Percentiles rank a stretch among this genome's conserved stretches.
These are phyloP conservation scores for Gracilinanus agilis DNA, from an alignment of 2,113 vertebrate genomes.

Conservation along the genomic window DNA sequence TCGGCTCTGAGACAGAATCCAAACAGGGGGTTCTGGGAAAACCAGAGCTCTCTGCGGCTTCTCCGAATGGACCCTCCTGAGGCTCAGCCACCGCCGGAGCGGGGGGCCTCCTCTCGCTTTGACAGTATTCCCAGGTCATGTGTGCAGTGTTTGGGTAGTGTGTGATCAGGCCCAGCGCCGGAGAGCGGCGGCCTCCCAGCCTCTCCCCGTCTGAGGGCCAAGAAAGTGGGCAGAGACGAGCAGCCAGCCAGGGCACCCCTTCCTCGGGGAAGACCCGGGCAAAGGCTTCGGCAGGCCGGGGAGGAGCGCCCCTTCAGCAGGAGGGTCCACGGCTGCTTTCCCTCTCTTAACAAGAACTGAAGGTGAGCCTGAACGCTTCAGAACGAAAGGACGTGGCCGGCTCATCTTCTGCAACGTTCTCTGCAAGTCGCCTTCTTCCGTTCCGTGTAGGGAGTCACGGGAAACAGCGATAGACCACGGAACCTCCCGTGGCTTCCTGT, in stretches of 20 bases:
- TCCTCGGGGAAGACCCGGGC: too few species aligned
- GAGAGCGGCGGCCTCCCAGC: too few species aligned
- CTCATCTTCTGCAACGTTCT: neutral
- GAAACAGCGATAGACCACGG: neutral
- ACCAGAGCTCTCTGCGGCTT: neutral
- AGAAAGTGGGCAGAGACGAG: neutral
- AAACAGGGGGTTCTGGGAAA: too few species aligned
- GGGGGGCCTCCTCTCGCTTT: neutral
- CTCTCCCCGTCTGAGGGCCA: too few species aligned
- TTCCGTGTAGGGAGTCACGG: too few species aligned
- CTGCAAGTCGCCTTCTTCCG: neutral
- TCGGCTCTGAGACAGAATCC: neutral
- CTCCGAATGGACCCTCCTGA: neutral
- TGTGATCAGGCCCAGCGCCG: neutral
- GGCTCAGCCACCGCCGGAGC: neutral
- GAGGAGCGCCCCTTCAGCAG: too few species aligned
- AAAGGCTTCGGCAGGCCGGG: too few species aligned
- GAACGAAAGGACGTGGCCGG: too few species aligned
- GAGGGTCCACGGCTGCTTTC: neutral
- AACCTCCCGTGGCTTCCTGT: rapidly evolving
- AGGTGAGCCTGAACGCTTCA: neutral
- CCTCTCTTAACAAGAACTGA: neutral
- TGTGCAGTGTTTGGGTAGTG: neutral
- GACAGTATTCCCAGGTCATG: neutral
- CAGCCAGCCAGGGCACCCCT: too few species aligned